Evolutionary conservation across 2,888 invertebrate genomes (phyloP), one percentile per base, ranked within the genome.

Genomic region (Aquatica leii): DNA sequence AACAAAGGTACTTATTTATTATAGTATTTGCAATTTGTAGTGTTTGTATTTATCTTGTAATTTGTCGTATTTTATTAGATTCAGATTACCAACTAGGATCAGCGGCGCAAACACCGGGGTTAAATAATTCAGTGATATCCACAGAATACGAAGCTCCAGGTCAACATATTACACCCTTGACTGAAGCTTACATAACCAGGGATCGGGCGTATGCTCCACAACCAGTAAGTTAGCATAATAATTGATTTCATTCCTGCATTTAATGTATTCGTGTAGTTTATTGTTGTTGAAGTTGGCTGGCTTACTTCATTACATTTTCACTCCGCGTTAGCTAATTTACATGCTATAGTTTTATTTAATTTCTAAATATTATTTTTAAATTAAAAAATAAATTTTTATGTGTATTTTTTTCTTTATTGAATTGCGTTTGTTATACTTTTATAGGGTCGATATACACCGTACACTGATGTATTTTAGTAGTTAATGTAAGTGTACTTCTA

Each of bases 81-180:
- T 89, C 89, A 70, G 89, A 90, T 83, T 90, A 89, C 81, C 90
- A 90, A 82, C 84, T 90, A 77, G 88, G 88, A 76, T 88, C 89
- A 76, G 87, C 88, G 75, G 87, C 86, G 71, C 88, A 88, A 80
- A 89, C 89, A 70, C 89, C 89, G 65, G 85, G 88, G 71, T 71
- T 81, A 69, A 81, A 81, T 75, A 81, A 81, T 77, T 78, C 80
- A 72, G 78, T 75, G 68, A 74, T 77, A 66, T 76, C 79, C 57
- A 69, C 73, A 57, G 79, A 79, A 69, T 79, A 78, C 72, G 78
- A 77, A 65, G 72, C 74, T 61, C 69, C 75, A 54, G 69, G 75
- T 53, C 64, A 68, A 65, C 70, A 73, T 66, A 74, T 77, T 58
- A 81, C 80, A 56, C 80, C 82, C 56, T 73, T 81, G 50, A 75